Evolutionary conservation across 2,888 invertebrate species (phyloP), one percentile per base, ranked within the genome.

Genomic region (Stomorhina lunata): DNA sequence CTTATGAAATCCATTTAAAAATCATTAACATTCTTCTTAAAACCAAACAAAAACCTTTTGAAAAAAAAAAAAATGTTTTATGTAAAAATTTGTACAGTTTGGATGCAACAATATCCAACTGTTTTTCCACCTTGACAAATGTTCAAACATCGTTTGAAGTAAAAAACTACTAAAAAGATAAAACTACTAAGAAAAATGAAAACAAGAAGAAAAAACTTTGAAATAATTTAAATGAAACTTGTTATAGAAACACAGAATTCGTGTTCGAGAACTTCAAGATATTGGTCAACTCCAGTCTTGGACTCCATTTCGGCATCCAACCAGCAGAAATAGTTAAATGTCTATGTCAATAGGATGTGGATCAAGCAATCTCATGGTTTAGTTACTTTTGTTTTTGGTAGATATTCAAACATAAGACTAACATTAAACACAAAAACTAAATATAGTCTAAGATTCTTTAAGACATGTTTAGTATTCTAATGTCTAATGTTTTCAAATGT

Each of bases 121-220:
- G 82, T 76, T 76, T 75, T 75, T 45, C 69, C 65, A 82, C 82
- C 82, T 82, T 82, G 82, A 82, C 79, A 82, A 82, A 82, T 76
- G 66, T 76, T 76, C 29, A 29, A 45, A 68, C 65, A 79, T 79
- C 15, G 78, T 65, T 48, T 32, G 22, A 53, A 53, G 32, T 61
- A 20, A 61, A 22, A 69, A 22, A 69, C 7, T 27, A 50, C 68
- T 53, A n/a, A 7, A n/a, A 27, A 48, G 27, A 4, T 5, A 37
- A n/a, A 37, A 17, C 9, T n/a, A n/a, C n/a, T n/a, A 53, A 15
- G 1, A 9, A 61, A 32, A 61, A 32, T n/a, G 4, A 43, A 25
- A 25, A 29, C 17, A 48, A 50, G 15, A 50, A 15, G 1, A 17
- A 66, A 59, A 29, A 59, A 4, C 1, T 6, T 43, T 50, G 9